phyloP scores from a whole-genome alignment of 2,797 vertebrate species.

The Coregonus sp. region DNA sequence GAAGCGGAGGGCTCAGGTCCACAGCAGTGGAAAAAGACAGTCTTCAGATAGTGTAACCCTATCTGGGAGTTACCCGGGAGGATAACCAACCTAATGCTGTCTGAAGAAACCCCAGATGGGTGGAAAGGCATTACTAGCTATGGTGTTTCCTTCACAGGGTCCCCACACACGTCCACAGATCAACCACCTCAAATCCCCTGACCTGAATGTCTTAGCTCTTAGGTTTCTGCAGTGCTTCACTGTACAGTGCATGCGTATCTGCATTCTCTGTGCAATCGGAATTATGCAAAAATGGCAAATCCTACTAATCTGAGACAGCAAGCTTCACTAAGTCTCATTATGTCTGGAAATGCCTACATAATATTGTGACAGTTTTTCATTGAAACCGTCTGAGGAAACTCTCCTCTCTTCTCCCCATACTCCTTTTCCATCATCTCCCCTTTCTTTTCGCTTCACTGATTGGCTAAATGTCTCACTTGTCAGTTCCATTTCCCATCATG shows the following conservation, averaged over 20 bases:
- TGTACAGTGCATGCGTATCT: too few species aligned
- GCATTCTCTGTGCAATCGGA: too few species aligned
- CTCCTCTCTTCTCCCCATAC: not conserved
- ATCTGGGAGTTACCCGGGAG: not conserved
- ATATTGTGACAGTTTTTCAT: not conserved
- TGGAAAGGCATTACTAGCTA: not conserved
- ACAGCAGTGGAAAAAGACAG: not conserved
- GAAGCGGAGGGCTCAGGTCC: not conserved
- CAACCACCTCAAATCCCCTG: not conserved
- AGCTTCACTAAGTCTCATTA: too few species aligned
- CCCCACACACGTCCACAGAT: not conserved
- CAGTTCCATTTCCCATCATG: not conserved
- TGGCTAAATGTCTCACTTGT: not conserved
- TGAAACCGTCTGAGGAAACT: not conserved
- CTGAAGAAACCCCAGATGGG: not conserved
- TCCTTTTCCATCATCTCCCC: not conserved
- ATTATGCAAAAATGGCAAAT: too few species aligned
- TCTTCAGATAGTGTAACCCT: not conserved
- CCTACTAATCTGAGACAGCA: too few species aligned
- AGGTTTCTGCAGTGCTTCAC: not conserved
- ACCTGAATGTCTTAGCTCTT: not conserved
- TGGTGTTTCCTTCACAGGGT: not conserved
- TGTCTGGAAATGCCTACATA: not conserved
- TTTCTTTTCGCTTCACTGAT: not conserved
- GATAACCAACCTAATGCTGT: not conserved